Conservation (phyloP, 2,888 invertebrate species). For the Erannis defoliaria region DNA sequence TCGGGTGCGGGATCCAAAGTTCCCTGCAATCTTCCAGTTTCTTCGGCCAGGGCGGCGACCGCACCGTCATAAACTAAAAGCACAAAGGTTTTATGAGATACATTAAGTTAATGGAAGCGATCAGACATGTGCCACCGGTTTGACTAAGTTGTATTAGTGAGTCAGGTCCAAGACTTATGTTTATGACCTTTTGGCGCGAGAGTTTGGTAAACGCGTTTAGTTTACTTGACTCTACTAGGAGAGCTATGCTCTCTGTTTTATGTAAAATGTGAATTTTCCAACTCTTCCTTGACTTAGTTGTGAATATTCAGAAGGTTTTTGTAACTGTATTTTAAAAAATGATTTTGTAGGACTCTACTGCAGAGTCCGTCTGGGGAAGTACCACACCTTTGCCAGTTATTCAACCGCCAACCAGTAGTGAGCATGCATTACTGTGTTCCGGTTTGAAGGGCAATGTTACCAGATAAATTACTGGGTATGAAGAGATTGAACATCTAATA, state of each 20-base stretch:
- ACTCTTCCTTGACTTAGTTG: not conserved
- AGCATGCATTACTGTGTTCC: no score
- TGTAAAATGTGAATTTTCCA: not conserved
- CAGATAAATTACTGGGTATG: no score
- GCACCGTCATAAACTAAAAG: slow-evolving; percentile 73
- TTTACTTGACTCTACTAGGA: slow-evolving; percentile 2
- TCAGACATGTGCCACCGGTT: slow-evolving; percentile 66
- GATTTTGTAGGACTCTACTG: no score
- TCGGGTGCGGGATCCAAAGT: slow-evolving; percentile 62
- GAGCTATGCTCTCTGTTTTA: slow-evolving; percentile 1
- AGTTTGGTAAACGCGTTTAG: slow-evolving; percentile 22
- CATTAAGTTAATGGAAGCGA: slow-evolving; percentile 79
- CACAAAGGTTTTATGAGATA: slow-evolving; percentile 80
- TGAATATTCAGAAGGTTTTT: not conserved
- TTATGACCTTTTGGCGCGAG: slow-evolving; percentile 13
- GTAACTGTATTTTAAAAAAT: no score
- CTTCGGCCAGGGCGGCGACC: slow-evolving; percentile 56
- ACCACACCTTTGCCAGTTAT: no score
- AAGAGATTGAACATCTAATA: no score
- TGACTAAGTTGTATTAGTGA: slow-evolving; percentile 65
- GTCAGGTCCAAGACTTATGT: slow-evolving; percentile 35
- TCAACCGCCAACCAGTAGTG: no score
- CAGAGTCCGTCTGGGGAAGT: no score
- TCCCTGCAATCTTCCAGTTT: slow-evolving; percentile 48
- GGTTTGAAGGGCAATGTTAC: no score